These are phyloP conservation scores for Polydrusus tereticollis DNA, from an alignment of 2,888 invertebrate species.

Conservation along the genomic window DNA sequence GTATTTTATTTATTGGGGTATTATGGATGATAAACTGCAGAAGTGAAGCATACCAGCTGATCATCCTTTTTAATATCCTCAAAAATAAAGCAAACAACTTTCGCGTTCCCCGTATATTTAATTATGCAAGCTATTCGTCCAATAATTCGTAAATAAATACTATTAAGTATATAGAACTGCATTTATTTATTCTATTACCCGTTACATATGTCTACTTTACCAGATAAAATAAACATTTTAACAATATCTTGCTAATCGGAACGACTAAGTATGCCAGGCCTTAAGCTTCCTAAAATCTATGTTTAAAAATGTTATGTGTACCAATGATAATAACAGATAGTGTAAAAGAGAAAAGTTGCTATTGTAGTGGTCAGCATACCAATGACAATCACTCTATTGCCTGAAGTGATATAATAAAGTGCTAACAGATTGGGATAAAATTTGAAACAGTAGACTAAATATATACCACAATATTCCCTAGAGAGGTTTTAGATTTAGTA, in stretches of 20 bases:
- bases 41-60: too few species aligned
- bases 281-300: conserved; percentile 19
- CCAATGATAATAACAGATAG: conserved; percentile 29
- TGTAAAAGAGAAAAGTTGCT: conserved; percentile 7
- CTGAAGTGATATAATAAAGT: too few species aligned
- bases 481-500: too few species aligned
- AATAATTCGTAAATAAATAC: conserved; percentile 7
- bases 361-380: neutral
- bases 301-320: conserved; percentile 24
- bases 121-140: conserved; percentile 29
- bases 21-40: too few species aligned
- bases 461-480: too few species aligned
- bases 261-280: conserved; percentile 31
- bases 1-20: too few species aligned
- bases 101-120: neutral
- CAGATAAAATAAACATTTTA: conserved; percentile 31
- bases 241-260: conserved; percentile 28
- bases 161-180: conserved; percentile 23
- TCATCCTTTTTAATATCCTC: too few species aligned
- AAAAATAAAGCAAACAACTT: neutral
- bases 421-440: too few species aligned
- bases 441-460: too few species aligned
- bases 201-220: conserved; percentile 32
- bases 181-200: conserved; percentile 27
- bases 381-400: neutral